These are phyloP conservation scores for Mormoops blainvillei DNA, from an alignment of 2,113 vertebrate genomes.

Conservation along the genomic window DNA sequence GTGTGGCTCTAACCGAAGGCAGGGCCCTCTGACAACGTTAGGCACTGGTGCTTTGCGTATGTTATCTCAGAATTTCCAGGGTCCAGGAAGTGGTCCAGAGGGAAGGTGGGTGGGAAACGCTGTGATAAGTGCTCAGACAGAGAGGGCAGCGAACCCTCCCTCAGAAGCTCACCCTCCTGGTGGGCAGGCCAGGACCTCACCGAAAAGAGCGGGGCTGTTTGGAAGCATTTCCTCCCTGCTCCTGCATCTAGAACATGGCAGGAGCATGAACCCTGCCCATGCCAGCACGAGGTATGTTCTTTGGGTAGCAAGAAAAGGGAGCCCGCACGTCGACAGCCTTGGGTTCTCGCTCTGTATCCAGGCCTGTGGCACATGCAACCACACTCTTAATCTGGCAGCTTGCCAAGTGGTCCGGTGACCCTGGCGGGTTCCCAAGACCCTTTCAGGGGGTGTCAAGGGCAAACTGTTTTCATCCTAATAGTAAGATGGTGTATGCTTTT, in stretches of 20 bases:
- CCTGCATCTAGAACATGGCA: accelerated
- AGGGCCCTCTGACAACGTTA: background rate
- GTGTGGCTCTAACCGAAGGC: background rate
- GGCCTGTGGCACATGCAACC: background rate
- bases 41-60: background rate
- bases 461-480: background rate
- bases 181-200: background rate
- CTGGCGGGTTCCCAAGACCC: background rate
- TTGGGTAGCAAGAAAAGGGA: background rate
- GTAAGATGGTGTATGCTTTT: background rate
- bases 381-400: background rate
- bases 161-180: background rate
- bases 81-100: background rate
- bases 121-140: too few species aligned
- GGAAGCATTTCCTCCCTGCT: background rate
- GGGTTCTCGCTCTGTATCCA: background rate
- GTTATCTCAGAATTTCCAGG: background rate
- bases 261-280: background rate
- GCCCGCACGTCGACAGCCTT: background rate
- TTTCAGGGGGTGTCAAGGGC: background rate
- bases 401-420: background rate
- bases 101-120: background rate
- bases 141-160: background rate
- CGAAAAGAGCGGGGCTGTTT: background rate
- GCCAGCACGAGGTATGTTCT: background rate